Conservation (phyloP, 2,797 vertebrate genomes). For the Loriculus beryllinus region DNA sequence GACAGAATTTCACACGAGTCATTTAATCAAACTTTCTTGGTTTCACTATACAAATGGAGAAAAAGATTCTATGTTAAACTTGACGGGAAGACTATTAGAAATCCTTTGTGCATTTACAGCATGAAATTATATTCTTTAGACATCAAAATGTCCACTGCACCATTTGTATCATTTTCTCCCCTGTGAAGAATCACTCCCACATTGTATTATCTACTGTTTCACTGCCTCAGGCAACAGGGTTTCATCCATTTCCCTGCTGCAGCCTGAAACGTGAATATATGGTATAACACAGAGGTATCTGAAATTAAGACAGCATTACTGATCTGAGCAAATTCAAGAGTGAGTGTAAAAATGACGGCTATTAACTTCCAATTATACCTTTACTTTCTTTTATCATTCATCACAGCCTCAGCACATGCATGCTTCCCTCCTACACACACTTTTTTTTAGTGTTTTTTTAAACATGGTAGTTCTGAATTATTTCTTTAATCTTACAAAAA, state of each 20-base stretch:
- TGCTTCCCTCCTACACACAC: rapidly evolving
- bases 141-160: neutral
- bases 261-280: neutral
- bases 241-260: neutral
- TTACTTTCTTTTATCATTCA: neutral
- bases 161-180: neutral
- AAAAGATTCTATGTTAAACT: neutral
- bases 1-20: neutral
- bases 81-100: neutral
- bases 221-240: neutral
- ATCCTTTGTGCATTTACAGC: neutral
- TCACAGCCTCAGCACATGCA: neutral
- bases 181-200: neutral
- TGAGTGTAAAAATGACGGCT: neutral
- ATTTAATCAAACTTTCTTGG: neutral
- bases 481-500: neutral
- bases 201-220: neutral
- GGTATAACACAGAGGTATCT: neutral
- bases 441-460: neutral
- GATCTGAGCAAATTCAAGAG: neutral
- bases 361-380: neutral
- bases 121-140: neutral
- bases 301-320: neutral
- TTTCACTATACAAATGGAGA: neutral
- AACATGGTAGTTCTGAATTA: neutral